Percentiles rank a stretch among this genome's conserved stretches.
Conservation (phyloP, 92 coral and sea anemone species). For the Parazoanthus darwini region DNA sequence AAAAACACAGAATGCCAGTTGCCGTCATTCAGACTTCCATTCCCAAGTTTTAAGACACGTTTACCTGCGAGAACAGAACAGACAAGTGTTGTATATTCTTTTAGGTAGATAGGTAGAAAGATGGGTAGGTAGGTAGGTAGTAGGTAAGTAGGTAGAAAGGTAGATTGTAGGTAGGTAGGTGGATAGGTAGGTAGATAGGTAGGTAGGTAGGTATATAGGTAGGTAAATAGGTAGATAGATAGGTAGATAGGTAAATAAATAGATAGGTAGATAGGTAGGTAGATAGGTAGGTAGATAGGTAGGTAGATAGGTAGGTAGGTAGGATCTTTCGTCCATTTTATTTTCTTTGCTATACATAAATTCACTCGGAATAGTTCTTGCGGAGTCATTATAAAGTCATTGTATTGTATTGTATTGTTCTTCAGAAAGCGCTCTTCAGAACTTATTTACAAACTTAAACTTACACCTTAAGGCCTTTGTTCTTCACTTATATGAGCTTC, state of each 20-base stretch:
- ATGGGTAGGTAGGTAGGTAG: neutral
- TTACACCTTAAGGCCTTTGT: too few relatives aligned
- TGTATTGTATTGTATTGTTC: too few relatives aligned
- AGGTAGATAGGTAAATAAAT: neutral
- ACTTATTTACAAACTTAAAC: too few relatives aligned
- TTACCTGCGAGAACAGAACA: neutral
- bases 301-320: neutral
- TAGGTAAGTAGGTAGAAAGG: too few relatives aligned
- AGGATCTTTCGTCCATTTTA: too few relatives aligned
- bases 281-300: neutral
- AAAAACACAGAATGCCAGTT: slow-evolving; percentile 41
- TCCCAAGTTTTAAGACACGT: neutral
- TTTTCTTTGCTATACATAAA: too few relatives aligned
- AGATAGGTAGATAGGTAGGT: neutral
- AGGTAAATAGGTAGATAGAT: neutral
- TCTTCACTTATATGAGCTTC: too few relatives aligned
- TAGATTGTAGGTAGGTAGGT: neutral
- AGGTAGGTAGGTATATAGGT: neutral
- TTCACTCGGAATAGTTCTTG: too few relatives aligned
- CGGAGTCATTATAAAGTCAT: too few relatives aligned
- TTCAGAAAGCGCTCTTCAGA: too few relatives aligned
- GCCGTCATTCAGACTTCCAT: slow-evolving; percentile 6
- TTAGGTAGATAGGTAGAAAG: neutral
- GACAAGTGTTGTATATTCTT: neutral
- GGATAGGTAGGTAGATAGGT: too few relatives aligned